Conservation (phyloP, 2,113 vertebrate genomes). For the Falcunculus frontatus region DNA sequence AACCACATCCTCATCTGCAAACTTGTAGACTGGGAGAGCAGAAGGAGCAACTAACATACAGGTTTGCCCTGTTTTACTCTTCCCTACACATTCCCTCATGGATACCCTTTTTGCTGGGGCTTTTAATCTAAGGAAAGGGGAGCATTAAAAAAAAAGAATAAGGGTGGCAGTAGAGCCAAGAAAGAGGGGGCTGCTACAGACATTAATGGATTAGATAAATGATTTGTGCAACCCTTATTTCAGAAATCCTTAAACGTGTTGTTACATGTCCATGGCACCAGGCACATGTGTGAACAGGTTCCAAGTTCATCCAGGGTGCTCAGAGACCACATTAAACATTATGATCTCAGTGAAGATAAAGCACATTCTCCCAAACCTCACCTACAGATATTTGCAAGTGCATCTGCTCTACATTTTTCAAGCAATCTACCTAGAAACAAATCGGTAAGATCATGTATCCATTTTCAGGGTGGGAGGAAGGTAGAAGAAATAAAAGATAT, state of each 20-base stretch:
- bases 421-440: background rate
- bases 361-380: background rate
- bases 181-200: background rate
- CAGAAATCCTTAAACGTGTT: background rate
- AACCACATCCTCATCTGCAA: background rate
- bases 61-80: background rate
- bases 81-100: background rate
- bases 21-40: background rate
- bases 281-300: background rate
- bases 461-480: fast-evolving
- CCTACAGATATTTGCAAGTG: background rate
- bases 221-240: background rate
- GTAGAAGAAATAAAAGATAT: background rate
- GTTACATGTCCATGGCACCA: background rate
- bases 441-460: background rate
- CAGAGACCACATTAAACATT: background rate
- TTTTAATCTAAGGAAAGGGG: background rate
- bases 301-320: background rate
- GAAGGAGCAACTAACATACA: background rate
- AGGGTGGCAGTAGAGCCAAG: background rate
- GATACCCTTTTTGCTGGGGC: background rate
- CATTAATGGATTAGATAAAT: background rate
- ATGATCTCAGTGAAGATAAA: background rate
- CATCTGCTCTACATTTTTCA: background rate
- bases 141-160: background rate